Conservation (phyloP, 30 jellyfish, hydroid and myxozoan genomes). For the Morbakka virulenta region DNA sequence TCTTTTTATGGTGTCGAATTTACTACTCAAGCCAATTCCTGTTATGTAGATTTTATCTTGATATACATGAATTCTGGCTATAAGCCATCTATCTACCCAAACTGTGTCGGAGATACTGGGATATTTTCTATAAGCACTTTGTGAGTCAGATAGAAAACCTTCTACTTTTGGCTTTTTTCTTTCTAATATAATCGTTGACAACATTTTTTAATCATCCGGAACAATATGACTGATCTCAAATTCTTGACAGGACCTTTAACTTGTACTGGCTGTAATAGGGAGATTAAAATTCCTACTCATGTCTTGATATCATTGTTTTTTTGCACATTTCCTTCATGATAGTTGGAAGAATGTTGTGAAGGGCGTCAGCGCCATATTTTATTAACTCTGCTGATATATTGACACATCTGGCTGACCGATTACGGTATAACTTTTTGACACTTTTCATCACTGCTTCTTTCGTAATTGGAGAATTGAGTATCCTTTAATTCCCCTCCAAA, state of each 20-base stretch:
- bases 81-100: constrained; percentile 56
- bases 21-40: constrained; percentile 28
- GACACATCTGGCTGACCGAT: neutral
- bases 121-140: constrained; percentile 30
- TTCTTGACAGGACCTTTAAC: constrained; percentile 37
- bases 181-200: constrained; percentile 24
- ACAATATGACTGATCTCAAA: constrained; percentile 31
- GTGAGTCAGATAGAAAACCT: constrained; percentile 31
- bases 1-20: constrained; percentile 28
- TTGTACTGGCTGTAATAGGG: constrained; percentile 38
- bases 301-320: constrained; percentile 23
- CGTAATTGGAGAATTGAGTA: neutral
- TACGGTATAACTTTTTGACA: neutral
- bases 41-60: constrained; percentile 30
- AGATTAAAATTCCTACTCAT: constrained; percentile 22
- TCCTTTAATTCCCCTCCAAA: neutral
- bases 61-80: constrained; percentile 36
- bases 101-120: constrained; percentile 40
- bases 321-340: constrained; percentile 25
- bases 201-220: constrained; percentile 30
- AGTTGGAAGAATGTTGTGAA: constrained; percentile 32
- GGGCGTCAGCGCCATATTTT: neutral
- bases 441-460: neutral
- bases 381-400: neutral
- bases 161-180: constrained; percentile 42